phyloP scores from a whole-genome alignment of 1,140 invertebrate genomes.

The Vanessa tameamea region DNA sequence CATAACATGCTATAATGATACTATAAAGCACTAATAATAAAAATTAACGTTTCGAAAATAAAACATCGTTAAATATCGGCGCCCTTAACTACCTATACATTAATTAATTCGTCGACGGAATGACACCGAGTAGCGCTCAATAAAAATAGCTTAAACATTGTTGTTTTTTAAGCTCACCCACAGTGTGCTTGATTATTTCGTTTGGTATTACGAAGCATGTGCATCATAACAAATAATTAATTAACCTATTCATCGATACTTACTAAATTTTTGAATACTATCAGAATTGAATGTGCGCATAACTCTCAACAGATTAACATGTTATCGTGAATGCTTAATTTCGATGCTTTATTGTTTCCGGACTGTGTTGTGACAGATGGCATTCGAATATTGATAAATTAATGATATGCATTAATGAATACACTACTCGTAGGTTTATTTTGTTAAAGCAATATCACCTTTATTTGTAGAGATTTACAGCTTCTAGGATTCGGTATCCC shows the following conservation, averaged over 20 bases:
- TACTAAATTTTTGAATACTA: conserved; percentile 9
- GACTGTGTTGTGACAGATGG: conserved; percentile 72
- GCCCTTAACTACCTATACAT: conserved; percentile 58
- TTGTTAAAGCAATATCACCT: neutral
- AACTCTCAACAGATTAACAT: conserved; percentile 23
- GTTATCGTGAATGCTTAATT: conserved; percentile 35
- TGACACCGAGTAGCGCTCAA: conserved; percentile 32
- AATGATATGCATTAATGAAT: conserved; percentile 25
- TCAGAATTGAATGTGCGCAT: conserved; percentile 6
- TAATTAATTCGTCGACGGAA: conserved; percentile 42
- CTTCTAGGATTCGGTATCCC: conserved; percentile 19
- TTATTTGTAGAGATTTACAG: neutral
- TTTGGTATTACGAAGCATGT: conserved; percentile 1
- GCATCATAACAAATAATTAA: conserved; percentile 4
- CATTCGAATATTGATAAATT: conserved; percentile 42
- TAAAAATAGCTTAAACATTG: conserved; percentile 40
- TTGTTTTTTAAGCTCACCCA: conserved; percentile 14
- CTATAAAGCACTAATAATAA: conserved; percentile 59
- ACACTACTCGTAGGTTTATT: neutral
- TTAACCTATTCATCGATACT: conserved; percentile 6
- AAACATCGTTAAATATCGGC: conserved; percentile 61
- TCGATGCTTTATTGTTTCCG: conserved; percentile 63
- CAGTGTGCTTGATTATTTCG: conserved; percentile 12
- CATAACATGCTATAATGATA: conserved; percentile 23
- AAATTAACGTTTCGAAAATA: conserved; percentile 70